Evolutionary conservation across 2,888 invertebrate genomes (phyloP).

Genomic region (Meteorus colon): DNA sequence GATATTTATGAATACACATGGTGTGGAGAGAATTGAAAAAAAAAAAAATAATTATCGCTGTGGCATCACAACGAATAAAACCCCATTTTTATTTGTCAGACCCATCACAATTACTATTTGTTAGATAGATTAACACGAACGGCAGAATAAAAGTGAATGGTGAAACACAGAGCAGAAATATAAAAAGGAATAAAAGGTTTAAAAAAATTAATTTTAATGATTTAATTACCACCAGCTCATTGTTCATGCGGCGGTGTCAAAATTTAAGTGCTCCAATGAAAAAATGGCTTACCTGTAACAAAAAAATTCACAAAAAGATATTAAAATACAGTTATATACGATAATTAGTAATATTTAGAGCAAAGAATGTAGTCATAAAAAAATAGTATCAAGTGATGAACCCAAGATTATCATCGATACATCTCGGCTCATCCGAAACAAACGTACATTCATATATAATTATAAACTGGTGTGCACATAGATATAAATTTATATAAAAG

Average conservation of each 20-base stretch:
- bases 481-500: not conserved
- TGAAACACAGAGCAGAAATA: constrained; percentile 10
- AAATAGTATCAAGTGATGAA: constrained; percentile 4
- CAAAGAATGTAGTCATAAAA: not conserved
- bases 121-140: not conserved
- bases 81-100: not conserved
- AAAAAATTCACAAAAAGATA: constrained; percentile 48
- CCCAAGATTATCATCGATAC: constrained; percentile 1
- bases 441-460: not conserved
- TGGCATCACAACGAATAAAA: not conserved
- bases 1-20: not conserved
- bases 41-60: not conserved
- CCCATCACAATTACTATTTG: not conserved
- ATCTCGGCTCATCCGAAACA: not conserved
- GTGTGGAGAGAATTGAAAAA: not conserved
- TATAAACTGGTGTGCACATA: not conserved
- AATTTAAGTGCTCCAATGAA: not conserved
- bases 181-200: not conserved
- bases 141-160: not conserved
- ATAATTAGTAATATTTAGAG: not conserved
- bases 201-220: constrained; percentile 26
- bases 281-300: constrained; percentile 65
- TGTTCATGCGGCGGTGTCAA: constrained; percentile 28
- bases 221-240: constrained; percentile 35
- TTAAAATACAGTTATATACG: not conserved